These are phyloP conservation scores for Temnothorax ravouxi DNA, from an alignment of 2,888 invertebrate species.

Conservation along the genomic window DNA sequence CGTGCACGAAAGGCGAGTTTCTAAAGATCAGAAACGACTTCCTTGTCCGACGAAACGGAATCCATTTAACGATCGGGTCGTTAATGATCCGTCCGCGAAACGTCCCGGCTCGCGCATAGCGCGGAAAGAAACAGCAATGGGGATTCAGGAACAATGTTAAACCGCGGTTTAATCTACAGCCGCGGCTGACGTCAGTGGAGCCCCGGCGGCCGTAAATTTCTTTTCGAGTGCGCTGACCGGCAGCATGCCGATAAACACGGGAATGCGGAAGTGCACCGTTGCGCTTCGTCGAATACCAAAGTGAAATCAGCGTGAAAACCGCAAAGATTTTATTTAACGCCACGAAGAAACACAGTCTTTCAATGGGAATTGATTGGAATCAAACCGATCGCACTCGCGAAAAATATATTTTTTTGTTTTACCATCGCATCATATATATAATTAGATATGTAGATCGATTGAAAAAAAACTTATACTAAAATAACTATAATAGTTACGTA, in stretches of 20 bases:
- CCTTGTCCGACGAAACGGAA: slow-evolving; percentile 53
- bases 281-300: slow-evolving; percentile 74
- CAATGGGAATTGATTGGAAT: background rate
- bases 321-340: slow-evolving; percentile 77
- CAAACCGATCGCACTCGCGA: background rate
- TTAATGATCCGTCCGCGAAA: slow-evolving; percentile 68
- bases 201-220: slow-evolving; percentile 71
- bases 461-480: background rate
- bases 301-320: slow-evolving; percentile 78
- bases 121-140: slow-evolving; percentile 25
- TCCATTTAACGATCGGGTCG: slow-evolving; percentile 57
- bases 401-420: background rate
- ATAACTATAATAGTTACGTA: background rate
- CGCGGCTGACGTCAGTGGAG: slow-evolving; percentile 48
- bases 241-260: slow-evolving; percentile 70
- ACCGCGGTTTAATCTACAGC: slow-evolving; percentile 62
- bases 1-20: slow-evolving; percentile 39
- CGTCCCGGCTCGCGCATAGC: slow-evolving; percentile 45
- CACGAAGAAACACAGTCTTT: slow-evolving; percentile 57
- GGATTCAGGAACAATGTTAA: slow-evolving; percentile 62
- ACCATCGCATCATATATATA: background rate
- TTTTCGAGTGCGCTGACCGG: slow-evolving; percentile 73
- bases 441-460: background rate
- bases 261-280: slow-evolving; percentile 74
- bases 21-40: slow-evolving; percentile 62